Conservation (phyloP, 2,888 invertebrate genomes). For the Prosopocoilus inquinatus region DNA sequence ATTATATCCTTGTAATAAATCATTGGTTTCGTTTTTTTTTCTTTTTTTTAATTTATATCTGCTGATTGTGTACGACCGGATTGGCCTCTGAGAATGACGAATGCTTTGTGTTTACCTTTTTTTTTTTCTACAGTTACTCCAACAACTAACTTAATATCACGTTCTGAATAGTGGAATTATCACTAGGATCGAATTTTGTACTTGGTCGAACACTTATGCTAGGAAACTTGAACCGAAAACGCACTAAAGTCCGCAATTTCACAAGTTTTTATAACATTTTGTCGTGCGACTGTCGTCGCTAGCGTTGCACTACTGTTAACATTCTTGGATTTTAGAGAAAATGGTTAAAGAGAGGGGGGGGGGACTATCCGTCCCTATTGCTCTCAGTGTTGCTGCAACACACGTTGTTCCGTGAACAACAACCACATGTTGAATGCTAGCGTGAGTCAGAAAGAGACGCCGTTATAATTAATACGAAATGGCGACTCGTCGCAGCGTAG, state of each 20-base stretch:
- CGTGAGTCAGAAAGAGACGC: background rate
- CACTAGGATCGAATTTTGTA: background rate
- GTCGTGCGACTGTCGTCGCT: slow-evolving; percentile 6
- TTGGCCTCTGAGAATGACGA: too few relatives aligned
- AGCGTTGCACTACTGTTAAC: slow-evolving; percentile 15
- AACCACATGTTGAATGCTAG: slow-evolving; percentile 13
- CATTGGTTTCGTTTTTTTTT: too few relatives aligned
- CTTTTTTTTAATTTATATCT: too few relatives aligned
- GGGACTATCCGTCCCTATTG: background rate
- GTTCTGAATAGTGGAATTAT: background rate
- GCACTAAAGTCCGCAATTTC: background rate
- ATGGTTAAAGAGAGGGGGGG: slow-evolving; percentile 6
- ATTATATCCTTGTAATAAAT: too few relatives aligned
- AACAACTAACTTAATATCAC: background rate
- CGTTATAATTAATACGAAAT: background rate
- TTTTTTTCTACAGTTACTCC: slow-evolving; percentile 1
- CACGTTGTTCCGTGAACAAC: background rate
- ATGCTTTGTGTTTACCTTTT: background rate
- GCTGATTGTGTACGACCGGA: too few relatives aligned
- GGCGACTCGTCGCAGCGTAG: background rate
- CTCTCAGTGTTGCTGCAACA: background rate
- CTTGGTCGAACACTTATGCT: background rate
- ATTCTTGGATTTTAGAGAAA: slow-evolving; percentile 15
- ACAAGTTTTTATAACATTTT: slow-evolving; percentile 8
- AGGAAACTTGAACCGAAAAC: background rate